phyloP scores from a whole-genome alignment of 2,113 vertebrate genomes.

The Sorex araneus region DNA sequence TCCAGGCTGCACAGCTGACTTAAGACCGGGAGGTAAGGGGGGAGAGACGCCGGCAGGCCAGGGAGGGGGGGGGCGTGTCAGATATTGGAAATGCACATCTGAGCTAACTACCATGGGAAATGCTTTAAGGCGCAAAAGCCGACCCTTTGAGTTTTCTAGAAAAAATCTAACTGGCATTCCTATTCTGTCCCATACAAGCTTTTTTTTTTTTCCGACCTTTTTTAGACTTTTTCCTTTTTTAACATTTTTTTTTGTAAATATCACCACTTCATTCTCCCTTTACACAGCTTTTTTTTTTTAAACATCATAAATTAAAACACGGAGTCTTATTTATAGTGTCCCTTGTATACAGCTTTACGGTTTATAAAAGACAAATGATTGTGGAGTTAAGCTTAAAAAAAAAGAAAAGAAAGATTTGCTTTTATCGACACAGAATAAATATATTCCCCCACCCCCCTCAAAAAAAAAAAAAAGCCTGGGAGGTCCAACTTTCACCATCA shows the following conservation, averaged over 20 bases:
- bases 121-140: slow-evolving; percentile 89
- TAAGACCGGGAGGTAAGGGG: slow-evolving; percentile 84
- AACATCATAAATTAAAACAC: slow-evolving; percentile 94
- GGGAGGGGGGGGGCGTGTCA: slow-evolving; percentile 84
- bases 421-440: slow-evolving; percentile 94
- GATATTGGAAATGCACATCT: slow-evolving; percentile 85
- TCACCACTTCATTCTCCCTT: slow-evolving; percentile 89
- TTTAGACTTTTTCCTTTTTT: neutral
- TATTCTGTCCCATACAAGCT: slow-evolving; percentile 91
- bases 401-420: slow-evolving; percentile 87
- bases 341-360: slow-evolving; percentile 88
- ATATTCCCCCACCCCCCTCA: slow-evolving; percentile 88
- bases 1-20: slow-evolving; percentile 82
- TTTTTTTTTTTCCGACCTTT: slow-evolving; percentile 73
- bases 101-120: slow-evolving; percentile 87
- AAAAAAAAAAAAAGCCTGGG: slow-evolving; percentile 87
- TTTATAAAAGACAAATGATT: slow-evolving; percentile 92
- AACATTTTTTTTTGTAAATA: slow-evolving; percentile 87
- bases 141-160: slow-evolving; percentile 89
- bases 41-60: slow-evolving; percentile 83
- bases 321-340: slow-evolving; percentile 90
- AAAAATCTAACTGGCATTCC: slow-evolving; percentile 91
- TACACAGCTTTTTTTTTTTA: slow-evolving; percentile 90
- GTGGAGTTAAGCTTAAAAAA: slow-evolving; percentile 89
- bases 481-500: slow-evolving; percentile 90